A percentile compares a stretch with the other conserved stretches of the same genome.
phyloP scores from a whole-genome alignment of 2,113 vertebrate genomes.

The Spermophilus dauricus region DNA sequence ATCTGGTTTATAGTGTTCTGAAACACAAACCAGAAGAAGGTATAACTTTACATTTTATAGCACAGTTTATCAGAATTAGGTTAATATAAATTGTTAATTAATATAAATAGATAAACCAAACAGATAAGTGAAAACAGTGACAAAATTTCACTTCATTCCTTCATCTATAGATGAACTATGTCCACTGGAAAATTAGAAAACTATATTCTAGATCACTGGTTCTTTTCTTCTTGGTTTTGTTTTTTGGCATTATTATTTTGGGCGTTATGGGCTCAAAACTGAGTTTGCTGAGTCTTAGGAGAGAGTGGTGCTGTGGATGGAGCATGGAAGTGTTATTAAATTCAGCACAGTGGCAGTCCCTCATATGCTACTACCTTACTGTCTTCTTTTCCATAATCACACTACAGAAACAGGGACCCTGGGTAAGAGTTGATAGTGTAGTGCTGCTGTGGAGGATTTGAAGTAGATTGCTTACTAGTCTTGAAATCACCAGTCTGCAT shows the following conservation, averaged over 20 bases:
- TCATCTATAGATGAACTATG: not conserved
- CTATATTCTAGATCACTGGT: not conserved
- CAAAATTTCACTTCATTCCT: not conserved
- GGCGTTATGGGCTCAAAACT: not conserved
- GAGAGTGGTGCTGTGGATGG: not conserved
- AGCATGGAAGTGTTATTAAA: not conserved
- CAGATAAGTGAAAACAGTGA: not conserved
- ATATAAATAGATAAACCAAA: slow-evolving; percentile 9
- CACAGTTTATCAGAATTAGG: not conserved
- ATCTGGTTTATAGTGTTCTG: slow-evolving; percentile 47
- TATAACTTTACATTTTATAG: not conserved
- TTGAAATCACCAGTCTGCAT: slow-evolving; percentile 19
- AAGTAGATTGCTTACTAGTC: not conserved
- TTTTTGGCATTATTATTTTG: slow-evolving; percentile 30
- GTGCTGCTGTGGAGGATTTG: not conserved
- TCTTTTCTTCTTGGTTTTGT: slow-evolving; percentile 2
- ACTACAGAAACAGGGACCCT: not conserved
- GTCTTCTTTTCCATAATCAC: slow-evolving; percentile 3
- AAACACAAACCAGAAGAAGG: not conserved
- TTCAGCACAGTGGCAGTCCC: not conserved
- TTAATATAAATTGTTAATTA: not conserved
- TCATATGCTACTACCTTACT: not conserved
- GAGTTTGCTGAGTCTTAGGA: slow-evolving; percentile 23
- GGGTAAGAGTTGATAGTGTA: not conserved
- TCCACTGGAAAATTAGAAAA: not conserved